A percentile compares a stretch with the other conserved stretches of the same genome.
phyloP scores from a whole-genome alignment of 2,888 invertebrate genomes.

The Conomelus anceps region DNA sequence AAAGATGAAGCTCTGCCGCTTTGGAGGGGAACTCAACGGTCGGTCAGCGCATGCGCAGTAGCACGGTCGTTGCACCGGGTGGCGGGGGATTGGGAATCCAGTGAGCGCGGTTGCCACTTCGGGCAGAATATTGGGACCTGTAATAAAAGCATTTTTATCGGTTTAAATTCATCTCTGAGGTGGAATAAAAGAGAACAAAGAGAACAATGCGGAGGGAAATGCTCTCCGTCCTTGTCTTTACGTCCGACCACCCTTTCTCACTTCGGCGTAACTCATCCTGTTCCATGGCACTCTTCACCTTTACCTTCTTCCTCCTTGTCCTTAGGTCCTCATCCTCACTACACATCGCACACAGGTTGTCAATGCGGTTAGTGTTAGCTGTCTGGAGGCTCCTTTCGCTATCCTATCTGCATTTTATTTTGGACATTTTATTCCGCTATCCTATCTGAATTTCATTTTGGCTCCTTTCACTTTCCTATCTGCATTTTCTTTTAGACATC shows the following conservation, averaged over 20 bases:
- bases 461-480: no score
- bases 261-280: not conserved
- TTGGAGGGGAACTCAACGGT: not conserved
- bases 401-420: no score
- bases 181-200: slow-evolving; percentile 12
- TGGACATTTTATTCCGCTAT: no score
- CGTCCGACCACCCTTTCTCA: not conserved
- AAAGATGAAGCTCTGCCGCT: slow-evolving; percentile 1
- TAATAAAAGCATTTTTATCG: slow-evolving; percentile 14
- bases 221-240: not conserved
- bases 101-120: slow-evolving; percentile 8
- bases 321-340: not conserved
- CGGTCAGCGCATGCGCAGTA: not conserved
- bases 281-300: not conserved
- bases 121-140: slow-evolving; percentile 12
- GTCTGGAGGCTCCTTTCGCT: no score
- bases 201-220: slow-evolving; percentile 10
- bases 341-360: no score
- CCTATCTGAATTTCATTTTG: no score
- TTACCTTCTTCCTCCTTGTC: not conserved
- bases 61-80: not conserved
- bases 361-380: no score
- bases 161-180: slow-evolving; percentile 13
- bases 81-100: not conserved
- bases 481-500: no score